Evolutionary conservation across 2,113 vertebrate species (phyloP).

Genomic region (Kobus ellipsiprymnus): DNA sequence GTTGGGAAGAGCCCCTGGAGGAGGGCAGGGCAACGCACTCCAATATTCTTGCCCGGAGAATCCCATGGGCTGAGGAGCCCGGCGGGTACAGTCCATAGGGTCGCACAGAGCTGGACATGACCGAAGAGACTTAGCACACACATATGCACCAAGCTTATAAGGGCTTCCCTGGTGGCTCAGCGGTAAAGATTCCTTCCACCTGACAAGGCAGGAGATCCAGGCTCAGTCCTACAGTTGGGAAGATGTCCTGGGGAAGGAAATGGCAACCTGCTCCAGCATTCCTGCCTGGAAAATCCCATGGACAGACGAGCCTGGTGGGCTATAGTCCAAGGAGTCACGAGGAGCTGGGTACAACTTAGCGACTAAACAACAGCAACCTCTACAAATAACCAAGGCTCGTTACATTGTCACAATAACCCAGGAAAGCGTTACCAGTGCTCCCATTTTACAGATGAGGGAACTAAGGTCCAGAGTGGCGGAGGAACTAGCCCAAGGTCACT

Average conservation of each 20-base stretch:
- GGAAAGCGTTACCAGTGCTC: background rate
- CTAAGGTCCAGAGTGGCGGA: background rate
- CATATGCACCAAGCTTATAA: background rate
- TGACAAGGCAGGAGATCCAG: background rate
- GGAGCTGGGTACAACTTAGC: background rate
- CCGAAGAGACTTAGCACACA: accelerated
- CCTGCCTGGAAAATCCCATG: background rate
- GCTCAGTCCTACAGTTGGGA: background rate
- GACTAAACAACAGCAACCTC: background rate
- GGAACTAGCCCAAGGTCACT: background rate
- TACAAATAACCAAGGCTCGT: background rate
- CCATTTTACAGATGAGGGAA: background rate
- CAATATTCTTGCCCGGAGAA: background rate
- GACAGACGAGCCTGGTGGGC: background rate
- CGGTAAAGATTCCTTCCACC: background rate
- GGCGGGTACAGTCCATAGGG: background rate
- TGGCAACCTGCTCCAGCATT: background rate
- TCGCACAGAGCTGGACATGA: background rate
- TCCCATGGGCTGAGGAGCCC: background rate
- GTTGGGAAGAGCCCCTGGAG: background rate
- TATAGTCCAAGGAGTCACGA: background rate
- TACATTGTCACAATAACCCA: background rate
- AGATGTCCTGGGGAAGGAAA: background rate
- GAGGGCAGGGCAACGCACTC: background rate
- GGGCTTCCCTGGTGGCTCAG: background rate